Base-by-base conservation (phyloP, 2,797 vertebrate genomes). In the Capromys pilorides region DNA sequence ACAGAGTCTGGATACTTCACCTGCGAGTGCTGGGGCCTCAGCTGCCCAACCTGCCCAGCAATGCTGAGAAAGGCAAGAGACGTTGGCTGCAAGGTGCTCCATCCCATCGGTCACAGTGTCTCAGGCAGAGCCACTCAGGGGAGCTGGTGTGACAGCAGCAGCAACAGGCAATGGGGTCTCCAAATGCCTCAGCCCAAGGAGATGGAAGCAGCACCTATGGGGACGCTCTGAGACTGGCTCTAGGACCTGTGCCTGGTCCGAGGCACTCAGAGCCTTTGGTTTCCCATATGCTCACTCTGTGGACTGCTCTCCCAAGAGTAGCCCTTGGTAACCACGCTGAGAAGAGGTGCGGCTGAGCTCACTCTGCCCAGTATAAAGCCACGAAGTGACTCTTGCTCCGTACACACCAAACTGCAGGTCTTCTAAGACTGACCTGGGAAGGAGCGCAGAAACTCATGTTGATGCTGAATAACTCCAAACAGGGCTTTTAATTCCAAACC, bases 401-500 rank as follows among this genome's bases (percentile, higher is more conserved):
- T 39, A 62, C 2, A 39, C 0, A 8, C 64, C 81, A 19, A n/a
- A 66, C 85, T 57, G 51, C 49, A 77, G 71, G 31, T 89, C 95
- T 94, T 83, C 86, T 0, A n/a, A 45, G 49, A 39, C 62, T 90
- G 92, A 11, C 51, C 1, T 26, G 82, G 93, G 89, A 90, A 0
- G 0, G 0, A 31, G 79, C 96, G 95, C 91, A 96, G 90, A 96
- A 94, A 93, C 78, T 86, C 95, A 87, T 54, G 2, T 92, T 86
- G 91, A 13, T 94, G 93, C 67, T 13, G 39, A 86, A 26, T 36
- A 67, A 79, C 96, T 96, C 85, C 94, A 75, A 95, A 96, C 33
- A 61, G 90, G 96, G 97, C 96, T 97, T 97, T 97, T 96, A 97
- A 96, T 97, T 94, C 97, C 97, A 85, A 95, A 91, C 13, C 81